phyloP scores from a whole-genome alignment of 2,113 vertebrate genomes.

The Syrmaticus mikado region DNA sequence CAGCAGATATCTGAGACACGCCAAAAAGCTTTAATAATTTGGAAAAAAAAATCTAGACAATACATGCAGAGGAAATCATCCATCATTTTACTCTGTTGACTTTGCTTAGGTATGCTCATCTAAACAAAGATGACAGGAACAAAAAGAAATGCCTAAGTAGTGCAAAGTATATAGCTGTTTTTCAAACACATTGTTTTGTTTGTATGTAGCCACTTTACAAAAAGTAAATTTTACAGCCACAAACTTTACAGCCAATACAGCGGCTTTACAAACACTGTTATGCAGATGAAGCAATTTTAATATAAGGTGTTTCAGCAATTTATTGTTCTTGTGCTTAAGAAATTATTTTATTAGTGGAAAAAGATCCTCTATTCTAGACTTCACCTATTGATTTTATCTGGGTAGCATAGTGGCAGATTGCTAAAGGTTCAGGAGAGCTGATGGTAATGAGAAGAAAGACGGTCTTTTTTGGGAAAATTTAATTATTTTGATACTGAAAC shows the following conservation, averaged over 20 bases:
- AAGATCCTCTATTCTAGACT: background rate
- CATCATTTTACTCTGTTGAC: background rate
- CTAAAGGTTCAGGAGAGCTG: conserved; percentile 37
- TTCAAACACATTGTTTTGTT: background rate
- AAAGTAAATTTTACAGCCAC: background rate
- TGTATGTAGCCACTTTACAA: background rate
- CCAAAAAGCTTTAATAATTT: background rate
- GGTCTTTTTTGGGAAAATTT: conserved; percentile 44
- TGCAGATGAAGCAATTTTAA: conserved; percentile 11
- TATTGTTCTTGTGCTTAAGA: conserved; percentile 12
- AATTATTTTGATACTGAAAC: conserved; percentile 52
- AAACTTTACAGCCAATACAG: background rate
- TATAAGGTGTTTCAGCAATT: background rate
- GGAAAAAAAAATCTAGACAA: background rate
- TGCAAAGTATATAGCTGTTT: background rate
- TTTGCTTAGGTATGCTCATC: background rate
- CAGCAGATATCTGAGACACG: background rate
- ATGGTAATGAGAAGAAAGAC: conserved; percentile 19
- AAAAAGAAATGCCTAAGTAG: background rate
- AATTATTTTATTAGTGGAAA: conserved; percentile 36
- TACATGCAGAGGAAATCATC: background rate
- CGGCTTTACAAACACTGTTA: conserved; percentile 12
- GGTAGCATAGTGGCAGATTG: background rate
- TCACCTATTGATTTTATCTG: conserved; percentile 60
- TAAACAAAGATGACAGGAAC: background rate